Base-by-base conservation (phyloP, 1,140 invertebrate species). In the Calliphora vicina region DNA sequence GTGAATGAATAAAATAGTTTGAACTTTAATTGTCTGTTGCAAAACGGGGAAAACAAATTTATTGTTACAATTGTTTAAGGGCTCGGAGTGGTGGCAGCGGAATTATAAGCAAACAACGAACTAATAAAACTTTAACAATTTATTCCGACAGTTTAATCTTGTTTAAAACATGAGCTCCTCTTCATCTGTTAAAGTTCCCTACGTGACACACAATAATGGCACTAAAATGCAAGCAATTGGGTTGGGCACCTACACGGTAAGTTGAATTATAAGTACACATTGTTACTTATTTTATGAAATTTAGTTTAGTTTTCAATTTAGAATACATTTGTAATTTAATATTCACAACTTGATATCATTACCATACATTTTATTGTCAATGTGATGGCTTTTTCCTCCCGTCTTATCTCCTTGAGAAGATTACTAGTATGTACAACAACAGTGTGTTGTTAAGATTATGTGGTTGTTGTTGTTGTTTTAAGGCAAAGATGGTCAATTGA, bases 171-270 rank as follows among this genome's bases (percentile, higher is more conserved):
- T 61, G 45, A 42, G 50, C 10, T 25, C 83, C 26, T 10, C n/a
- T n/a, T n/a, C n/a, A n/a, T n/a, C 80, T 67, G 61, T 67, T 8
- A 86, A 89, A 78, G 86, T 87, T 72, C 87, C 89, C 1, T 88
- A 87, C 29, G 85, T 91, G 4, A 91, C 87, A 84, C 91, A 96
- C 25, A 94, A 93, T 86, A 93, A 94, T 89, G 95, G 95, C 61
- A 89, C 91, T 20, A 89, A 93, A 82, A 92, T 95, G 80, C 96
- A 95, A 6, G 85, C 93, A 3, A 89, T 96, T 72, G 96, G 96
- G 8, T 90, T 97, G 17, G 96, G 96, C 13, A 97, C 96, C 2
- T 97, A 95, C 93, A 94, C 95, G 88, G 94, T 95, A 89, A 91
- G 91, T 76, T 61, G 72, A 29, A 6, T 20, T 5, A 29, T 83